Conservation (phyloP, 1,140 invertebrate species). For the Brachionus rotundiformis region DNA sequence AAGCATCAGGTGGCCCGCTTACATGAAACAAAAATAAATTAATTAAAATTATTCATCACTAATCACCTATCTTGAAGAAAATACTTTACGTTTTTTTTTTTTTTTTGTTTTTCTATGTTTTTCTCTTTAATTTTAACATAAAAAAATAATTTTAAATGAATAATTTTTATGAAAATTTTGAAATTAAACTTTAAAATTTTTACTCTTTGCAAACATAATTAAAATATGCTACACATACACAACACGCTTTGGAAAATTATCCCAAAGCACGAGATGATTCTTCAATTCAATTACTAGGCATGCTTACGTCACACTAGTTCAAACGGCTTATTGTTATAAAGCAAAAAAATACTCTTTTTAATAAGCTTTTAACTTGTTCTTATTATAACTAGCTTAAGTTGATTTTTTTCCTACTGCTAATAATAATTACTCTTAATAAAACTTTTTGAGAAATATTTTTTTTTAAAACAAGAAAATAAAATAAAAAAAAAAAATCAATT, state of each 20-base stretch:
- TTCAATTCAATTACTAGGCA: not conserved
- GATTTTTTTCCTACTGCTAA: no score
- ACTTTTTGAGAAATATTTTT: no score
- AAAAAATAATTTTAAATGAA: not conserved
- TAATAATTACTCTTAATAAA: not conserved
- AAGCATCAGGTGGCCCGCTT: not conserved
- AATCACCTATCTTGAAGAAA: no score
- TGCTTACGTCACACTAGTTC: not conserved
- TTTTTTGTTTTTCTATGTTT: no score
- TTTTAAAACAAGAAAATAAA: not conserved
- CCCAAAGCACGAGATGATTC: not conserved
- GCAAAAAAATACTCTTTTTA: no score
- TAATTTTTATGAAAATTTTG: not conserved
- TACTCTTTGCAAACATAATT: slow-evolving; percentile 3
- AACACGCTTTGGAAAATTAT: not conserved
- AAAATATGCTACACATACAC: not conserved
- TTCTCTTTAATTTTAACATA: no score
- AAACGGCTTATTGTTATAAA: no score
- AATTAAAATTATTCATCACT: not conserved
- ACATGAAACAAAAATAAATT: not conserved
- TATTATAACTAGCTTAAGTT: not conserved
- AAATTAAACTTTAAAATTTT: not conserved
- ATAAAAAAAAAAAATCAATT: not conserved
- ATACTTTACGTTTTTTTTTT: no score
- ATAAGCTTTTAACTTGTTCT: no score